Percentiles rank a stretch among this genome's conserved stretches.
These are phyloP conservation scores for Ardeotis arabs DNA, from an alignment of 2,113 vertebrate genomes.

Conservation along the genomic window DNA sequence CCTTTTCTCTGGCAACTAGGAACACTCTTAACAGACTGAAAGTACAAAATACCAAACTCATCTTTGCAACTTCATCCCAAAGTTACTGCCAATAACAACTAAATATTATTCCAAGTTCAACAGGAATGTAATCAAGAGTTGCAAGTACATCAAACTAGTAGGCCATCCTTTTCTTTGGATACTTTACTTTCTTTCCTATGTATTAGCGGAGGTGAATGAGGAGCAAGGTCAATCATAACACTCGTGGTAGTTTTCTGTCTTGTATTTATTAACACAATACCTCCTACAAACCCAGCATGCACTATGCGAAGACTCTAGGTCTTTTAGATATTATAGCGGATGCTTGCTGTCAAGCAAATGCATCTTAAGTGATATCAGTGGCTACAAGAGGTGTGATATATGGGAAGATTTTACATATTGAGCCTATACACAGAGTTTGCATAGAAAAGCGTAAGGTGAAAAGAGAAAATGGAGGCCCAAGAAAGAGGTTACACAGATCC, in stretches of 20 bases:
- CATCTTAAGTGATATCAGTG: background rate
- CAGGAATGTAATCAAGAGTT: background rate
- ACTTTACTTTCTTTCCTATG: background rate
- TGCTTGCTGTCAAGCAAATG: background rate
- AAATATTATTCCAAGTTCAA: constrained; percentile 14
- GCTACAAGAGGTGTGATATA: background rate
- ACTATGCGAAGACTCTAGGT: background rate
- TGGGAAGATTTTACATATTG: background rate
- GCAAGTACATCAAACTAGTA: background rate
- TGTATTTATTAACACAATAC: background rate
- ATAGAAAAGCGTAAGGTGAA: background rate
- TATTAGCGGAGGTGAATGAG: background rate
- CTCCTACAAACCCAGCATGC: background rate
- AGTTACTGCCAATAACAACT: background rate
- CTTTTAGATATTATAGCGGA: background rate
- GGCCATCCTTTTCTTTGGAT: background rate
- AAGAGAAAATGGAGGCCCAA: background rate
- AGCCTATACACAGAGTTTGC: background rate
- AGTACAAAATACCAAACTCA: background rate
- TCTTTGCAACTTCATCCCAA: background rate
- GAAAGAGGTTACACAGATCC: background rate
- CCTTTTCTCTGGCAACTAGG: background rate
- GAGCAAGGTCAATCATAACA: background rate
- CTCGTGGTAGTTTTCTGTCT: background rate
- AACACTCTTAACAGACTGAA: background rate